Conservation (phyloP, 2,797 vertebrate genomes). For the Sciaenops ocellatus region DNA sequence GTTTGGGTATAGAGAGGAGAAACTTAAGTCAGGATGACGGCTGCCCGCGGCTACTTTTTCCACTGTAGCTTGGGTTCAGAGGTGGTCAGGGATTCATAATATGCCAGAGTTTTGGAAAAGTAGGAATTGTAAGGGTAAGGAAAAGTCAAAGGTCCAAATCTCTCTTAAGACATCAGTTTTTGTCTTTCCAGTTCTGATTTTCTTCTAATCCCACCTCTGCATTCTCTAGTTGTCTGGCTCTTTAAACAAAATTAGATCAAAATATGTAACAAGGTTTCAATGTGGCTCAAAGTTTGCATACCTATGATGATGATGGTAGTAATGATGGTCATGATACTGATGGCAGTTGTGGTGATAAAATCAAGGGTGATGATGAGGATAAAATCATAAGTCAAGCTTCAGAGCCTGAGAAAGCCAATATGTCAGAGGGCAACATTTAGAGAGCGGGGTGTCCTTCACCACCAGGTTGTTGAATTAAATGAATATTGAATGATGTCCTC, state of each 20-base stretch:
- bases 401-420: conserved; percentile 26
- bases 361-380: conserved; percentile 12
- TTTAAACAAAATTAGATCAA: conserved; percentile 21
- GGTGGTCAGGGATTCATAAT: conserved; percentile 70
- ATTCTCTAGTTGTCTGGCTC: background rate
- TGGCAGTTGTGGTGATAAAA: conserved; percentile 21
- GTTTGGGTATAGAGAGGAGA: conserved; percentile 65
- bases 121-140: conserved; percentile 29
- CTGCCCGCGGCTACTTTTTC: conserved; percentile 69
- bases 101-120: conserved; percentile 61
- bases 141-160: conserved; percentile 53
- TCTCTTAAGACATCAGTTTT: conserved; percentile 36
- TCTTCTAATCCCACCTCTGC: conserved; percentile 1
- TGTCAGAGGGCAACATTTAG: conserved; percentile 16
- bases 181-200: conserved; percentile 29
- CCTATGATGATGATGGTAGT: conserved; percentile 16
- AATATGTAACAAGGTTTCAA: background rate
- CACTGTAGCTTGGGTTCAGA: conserved; percentile 64
- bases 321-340: conserved; percentile 17
- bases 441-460: conserved; percentile 17
- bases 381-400: conserved; percentile 34
- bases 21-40: conserved; percentile 59
- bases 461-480: conserved; percentile 9
- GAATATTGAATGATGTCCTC: conserved; percentile 23
- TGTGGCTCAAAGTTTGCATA: conserved; percentile 34